Base-by-base conservation (phyloP, 2,888 invertebrate genomes). In the Drosophila birchii region DNA sequence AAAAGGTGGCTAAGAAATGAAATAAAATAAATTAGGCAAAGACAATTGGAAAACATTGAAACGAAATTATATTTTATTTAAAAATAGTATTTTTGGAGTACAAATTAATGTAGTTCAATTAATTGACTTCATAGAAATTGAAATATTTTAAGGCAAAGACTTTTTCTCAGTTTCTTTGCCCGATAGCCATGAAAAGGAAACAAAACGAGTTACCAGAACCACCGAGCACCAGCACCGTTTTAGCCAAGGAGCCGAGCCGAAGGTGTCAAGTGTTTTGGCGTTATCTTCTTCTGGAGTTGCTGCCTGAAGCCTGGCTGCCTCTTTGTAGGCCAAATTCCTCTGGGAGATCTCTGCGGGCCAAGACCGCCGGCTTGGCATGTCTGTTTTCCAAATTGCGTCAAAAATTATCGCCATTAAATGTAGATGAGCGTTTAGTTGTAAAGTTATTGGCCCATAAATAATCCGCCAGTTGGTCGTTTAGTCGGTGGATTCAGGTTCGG, bases 391-490 rank as follows among this genome's bases (percentile, higher is more conserved):
- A 85, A 89, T 84, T 85, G 84, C 84, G 86, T 89, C 88, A 86
- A 75, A 89, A 87, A 78, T 87, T 88, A 87, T 90, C 89, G 86
- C 87, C 86, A 90, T 86, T 86, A 88, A 88, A 88, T 88, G 89
- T 90, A 88, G 87, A 88, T 88, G 87, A 88, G 90, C 84, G 90
- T 88, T 90, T 88, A 86, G 90, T 88, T 86, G 89, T 76, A 78
- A 88, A 88, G 80, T 88, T 88, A 88, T 89, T 86, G 84, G 78
- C 70, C 58, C 83, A 79, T 88, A 88, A 90, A 88, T 90, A 76
- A 86, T 72, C 63, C 32, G 39, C 4, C 26, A 11, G 43, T 54
- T 54, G 49, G 44, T 29, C 64, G 56, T 53, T 57, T 26, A 26
- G 26, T 26, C 55, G 26, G 29, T 43, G 38, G 32, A 39, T 32